Percentiles rank a stretch among this genome's conserved stretches.
These are phyloP conservation scores for Struthio camelus DNA, from an alignment of 2,113 vertebrate species.

Conservation along the genomic window DNA sequence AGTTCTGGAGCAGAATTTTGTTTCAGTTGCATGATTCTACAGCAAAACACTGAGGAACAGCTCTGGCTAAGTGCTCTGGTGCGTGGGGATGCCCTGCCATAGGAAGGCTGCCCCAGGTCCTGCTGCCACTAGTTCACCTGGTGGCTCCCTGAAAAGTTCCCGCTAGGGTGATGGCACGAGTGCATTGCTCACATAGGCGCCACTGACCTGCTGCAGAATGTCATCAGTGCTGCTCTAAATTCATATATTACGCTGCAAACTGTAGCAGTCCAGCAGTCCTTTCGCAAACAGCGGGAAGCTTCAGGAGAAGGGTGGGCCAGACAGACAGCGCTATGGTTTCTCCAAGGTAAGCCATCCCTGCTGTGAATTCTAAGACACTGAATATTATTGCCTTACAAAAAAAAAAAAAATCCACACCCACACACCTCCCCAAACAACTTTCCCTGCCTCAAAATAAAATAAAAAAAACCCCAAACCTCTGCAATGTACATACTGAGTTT, in stretches of 20 bases:
- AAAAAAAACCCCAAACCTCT: background rate
- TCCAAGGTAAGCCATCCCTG: background rate
- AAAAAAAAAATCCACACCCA: background rate
- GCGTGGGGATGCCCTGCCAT: fast-evolving
- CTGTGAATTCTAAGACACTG: background rate
- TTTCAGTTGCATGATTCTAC: background rate
- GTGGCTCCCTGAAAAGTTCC: background rate
- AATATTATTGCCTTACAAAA: background rate
- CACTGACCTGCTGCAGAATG: background rate
- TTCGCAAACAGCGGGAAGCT: background rate
- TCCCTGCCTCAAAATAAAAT: background rate
- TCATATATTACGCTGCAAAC: background rate
- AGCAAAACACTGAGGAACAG: background rate
- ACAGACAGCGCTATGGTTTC: background rate
- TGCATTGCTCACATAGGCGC: background rate
- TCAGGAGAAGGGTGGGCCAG: background rate
- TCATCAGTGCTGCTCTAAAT: background rate
- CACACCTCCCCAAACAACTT: too few species aligned
- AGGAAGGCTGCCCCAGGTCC: background rate
- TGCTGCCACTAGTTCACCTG: background rate
- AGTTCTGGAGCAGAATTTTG: background rate
- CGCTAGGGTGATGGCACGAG: background rate
- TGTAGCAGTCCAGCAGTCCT: background rate
- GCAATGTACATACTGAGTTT: background rate
- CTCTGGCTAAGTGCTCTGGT: background rate